Conservation (phyloP, 1,140 invertebrate species). For the Saccostrea echinata region DNA sequence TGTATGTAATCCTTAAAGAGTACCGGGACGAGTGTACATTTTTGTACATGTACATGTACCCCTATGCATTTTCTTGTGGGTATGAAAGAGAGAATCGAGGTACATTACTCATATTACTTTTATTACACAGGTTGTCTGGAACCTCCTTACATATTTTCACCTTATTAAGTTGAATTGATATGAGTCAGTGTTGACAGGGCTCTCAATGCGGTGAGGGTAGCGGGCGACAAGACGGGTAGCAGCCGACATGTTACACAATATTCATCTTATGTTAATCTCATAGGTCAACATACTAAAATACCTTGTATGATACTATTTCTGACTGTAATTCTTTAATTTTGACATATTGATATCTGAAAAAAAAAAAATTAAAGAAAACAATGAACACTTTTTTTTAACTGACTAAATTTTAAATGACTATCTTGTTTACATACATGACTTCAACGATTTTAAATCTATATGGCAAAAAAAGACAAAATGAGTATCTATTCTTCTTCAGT, state of each 20-base stretch:
- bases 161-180: neutral
- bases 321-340: neutral
- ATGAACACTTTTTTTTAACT: too few relatives aligned
- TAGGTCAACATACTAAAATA: neutral
- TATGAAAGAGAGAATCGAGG: too few relatives aligned
- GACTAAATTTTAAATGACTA: too few relatives aligned
- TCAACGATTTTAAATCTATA: too few relatives aligned
- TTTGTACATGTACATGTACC: too few relatives aligned
- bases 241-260: conserved; percentile 12
- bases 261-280: conserved; percentile 14
- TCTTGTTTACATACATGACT: too few relatives aligned
- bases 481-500: neutral
- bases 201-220: neutral
- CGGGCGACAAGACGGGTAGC: neutral
- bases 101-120: too few relatives aligned
- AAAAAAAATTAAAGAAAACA: neutral
- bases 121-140: too few relatives aligned
- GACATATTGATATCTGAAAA: neutral
- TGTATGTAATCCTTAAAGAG: neutral
- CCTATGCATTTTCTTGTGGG: too few relatives aligned
- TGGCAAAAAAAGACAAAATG: too few relatives aligned
- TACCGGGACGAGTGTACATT: too few relatives aligned
- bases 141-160: neutral
- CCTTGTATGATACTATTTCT: neutral
- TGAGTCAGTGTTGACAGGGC: conserved; percentile 5